Evolutionary conservation across 2,797 vertebrate genomes (phyloP).

Genomic region (Chiroxiphia lanceolata): DNA sequence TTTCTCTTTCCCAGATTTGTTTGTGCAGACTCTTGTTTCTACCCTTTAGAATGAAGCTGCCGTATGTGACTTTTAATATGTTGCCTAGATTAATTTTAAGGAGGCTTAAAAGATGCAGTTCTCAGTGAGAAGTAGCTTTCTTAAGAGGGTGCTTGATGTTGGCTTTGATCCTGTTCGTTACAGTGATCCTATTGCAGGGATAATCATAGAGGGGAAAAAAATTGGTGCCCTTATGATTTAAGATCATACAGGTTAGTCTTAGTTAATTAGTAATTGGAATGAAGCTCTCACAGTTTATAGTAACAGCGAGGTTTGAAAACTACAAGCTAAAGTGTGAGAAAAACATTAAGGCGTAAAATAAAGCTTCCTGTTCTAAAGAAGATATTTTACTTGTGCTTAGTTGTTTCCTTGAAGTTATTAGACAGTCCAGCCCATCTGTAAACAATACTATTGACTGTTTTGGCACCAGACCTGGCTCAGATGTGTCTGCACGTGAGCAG

Average conservation of each 20-base stretch:
- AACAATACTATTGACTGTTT: neutral
- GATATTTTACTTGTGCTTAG: neutral
- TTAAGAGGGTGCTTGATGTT: neutral
- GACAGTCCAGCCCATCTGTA: neutral
- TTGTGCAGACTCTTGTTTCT: neutral
- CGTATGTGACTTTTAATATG: neutral
- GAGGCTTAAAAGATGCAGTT: neutral
- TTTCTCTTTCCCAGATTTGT: neutral
- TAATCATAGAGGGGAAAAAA: neutral
- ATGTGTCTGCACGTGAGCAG: neutral
- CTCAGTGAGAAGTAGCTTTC: neutral
- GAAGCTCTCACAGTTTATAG: neutral
- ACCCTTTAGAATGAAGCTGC: neutral
- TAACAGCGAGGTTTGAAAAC: neutral
- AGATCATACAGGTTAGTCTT: neutral
- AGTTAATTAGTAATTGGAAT: neutral
- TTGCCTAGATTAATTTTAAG: conserved; percentile 19
- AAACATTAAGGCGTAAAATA: neutral
- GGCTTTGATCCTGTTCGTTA: conserved; percentile 29
- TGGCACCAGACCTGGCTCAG: neutral
- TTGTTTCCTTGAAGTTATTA: neutral
- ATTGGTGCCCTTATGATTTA: neutral
- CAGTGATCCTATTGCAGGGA: neutral
- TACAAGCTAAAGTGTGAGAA: neutral
- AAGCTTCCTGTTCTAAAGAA: neutral